These are phyloP conservation scores for Cryptotermes secundus DNA, from an alignment of 1,140 invertebrate species.

Conservation along the genomic window DNA sequence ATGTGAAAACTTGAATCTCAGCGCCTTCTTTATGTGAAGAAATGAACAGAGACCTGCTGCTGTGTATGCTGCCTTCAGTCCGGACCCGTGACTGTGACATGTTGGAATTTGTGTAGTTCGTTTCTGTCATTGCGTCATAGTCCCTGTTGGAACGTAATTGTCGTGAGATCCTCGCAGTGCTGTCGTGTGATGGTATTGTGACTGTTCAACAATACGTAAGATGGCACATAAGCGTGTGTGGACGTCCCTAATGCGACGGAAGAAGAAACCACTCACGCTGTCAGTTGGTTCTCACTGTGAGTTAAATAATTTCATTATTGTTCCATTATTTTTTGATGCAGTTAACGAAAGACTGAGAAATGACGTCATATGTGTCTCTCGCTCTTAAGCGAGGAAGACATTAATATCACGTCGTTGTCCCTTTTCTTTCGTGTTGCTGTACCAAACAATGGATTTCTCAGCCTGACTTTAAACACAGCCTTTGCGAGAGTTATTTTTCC, in stretches of 20 bases:
- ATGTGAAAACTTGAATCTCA: no score
- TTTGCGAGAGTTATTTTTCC: neutral
- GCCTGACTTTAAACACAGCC: neutral
- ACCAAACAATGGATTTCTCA: no score
- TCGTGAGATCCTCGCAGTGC: neutral
- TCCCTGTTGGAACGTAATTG: neutral
- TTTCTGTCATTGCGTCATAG: neutral
- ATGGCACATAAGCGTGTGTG: slow-evolving; percentile 52
- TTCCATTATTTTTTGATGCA: neutral
- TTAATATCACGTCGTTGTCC: neutral
- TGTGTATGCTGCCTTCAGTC: neutral
- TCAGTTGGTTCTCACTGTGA: slow-evolving; percentile 23
- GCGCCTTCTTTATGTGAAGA: no score
- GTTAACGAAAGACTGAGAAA: neutral
- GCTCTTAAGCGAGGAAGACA: neutral
- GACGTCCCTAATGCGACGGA: slow-evolving; percentile 50
- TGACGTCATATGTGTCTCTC: neutral
- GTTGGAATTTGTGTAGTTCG: no score
- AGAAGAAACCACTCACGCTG: slow-evolving; percentile 41
- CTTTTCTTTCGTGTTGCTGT: neutral
- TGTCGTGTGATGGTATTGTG: neutral
- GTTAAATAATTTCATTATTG: slow-evolving; percentile 20
- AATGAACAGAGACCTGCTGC: neutral
- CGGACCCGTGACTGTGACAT: no score
- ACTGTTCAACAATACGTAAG: neutral